Percentiles rank a stretch among this genome's conserved stretches.
Conservation (phyloP, 2,888 invertebrate species). For the Polietes domitor region DNA sequence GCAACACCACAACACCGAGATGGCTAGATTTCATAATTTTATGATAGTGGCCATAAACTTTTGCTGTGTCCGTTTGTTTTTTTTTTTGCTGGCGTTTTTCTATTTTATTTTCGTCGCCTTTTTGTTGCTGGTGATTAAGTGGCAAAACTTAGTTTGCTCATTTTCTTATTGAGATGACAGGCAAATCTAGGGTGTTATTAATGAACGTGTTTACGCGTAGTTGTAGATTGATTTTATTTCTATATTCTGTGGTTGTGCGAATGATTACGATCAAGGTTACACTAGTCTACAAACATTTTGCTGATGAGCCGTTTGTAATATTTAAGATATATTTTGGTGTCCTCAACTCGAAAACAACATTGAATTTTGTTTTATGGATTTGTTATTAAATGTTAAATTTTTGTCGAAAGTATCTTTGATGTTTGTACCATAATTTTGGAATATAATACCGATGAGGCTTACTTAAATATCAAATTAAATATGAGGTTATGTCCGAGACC, state of each 20-base stretch:
- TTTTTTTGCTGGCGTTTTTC: not conserved
- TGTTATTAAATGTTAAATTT: no score
- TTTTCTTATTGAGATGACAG: constrained; percentile 6
- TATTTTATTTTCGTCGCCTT: not conserved
- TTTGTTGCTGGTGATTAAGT: constrained; percentile 32
- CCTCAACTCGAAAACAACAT: no score
- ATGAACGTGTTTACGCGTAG: constrained; percentile 9
- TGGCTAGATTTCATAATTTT: constrained; percentile 16
- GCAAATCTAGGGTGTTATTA: constrained; percentile 11
- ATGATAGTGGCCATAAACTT: not conserved
- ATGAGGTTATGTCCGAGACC: no score
- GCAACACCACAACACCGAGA: not conserved
- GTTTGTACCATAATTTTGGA: no score
- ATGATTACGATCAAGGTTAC: not conserved
- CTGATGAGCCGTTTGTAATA: not conserved
- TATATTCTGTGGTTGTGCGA: not conserved
- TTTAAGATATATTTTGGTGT: no score
- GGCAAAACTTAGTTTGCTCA: constrained; percentile 1
- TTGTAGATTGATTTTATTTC: not conserved
- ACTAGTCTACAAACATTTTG: no score
- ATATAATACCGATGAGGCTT: no score
- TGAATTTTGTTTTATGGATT: no score
- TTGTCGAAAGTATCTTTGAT: no score
- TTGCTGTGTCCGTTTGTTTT: not conserved
- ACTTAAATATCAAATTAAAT: no score